Percentiles rank a stretch among this genome's conserved stretches.
Evolutionary conservation across 2,113 vertebrate genomes (phyloP).

Genomic region (Macroglossus sobrinus): DNA sequence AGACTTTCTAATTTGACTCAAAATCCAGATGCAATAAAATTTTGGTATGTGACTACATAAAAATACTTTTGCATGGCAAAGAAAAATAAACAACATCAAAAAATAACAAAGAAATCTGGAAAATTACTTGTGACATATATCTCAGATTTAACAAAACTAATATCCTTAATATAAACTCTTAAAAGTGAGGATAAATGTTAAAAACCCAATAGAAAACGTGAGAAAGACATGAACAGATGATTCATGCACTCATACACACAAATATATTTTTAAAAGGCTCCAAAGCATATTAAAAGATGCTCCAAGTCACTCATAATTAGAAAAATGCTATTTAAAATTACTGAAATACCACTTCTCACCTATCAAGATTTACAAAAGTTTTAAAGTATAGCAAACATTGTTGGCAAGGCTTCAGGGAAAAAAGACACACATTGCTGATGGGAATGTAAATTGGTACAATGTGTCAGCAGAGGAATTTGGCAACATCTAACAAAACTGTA

Average conservation of each 20-base stretch:
- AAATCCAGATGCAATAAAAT: background rate
- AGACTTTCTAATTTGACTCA: background rate
- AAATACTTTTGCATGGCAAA: background rate
- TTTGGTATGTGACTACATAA: background rate
- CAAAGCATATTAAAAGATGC: constrained; percentile 40
- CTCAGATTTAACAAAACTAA: constrained; percentile 22
- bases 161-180: background rate
- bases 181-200: constrained; percentile 7
- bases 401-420: background rate
- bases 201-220: background rate
- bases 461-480: background rate
- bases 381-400: constrained; percentile 1
- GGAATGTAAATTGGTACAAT: background rate
- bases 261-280: background rate
- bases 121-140: constrained; percentile 34
- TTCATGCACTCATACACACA: background rate
- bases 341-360: constrained; percentile 24
- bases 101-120: background rate
- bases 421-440: background rate
- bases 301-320: constrained; percentile 46
- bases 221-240: constrained; percentile 21
- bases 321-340: constrained; percentile 59
- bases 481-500: background rate
- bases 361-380: constrained; percentile 50
- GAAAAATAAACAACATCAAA: background rate